Evolutionary conservation across 2,797 vertebrate genomes (phyloP).

Genomic region (Diceros bicornis): DNA sequence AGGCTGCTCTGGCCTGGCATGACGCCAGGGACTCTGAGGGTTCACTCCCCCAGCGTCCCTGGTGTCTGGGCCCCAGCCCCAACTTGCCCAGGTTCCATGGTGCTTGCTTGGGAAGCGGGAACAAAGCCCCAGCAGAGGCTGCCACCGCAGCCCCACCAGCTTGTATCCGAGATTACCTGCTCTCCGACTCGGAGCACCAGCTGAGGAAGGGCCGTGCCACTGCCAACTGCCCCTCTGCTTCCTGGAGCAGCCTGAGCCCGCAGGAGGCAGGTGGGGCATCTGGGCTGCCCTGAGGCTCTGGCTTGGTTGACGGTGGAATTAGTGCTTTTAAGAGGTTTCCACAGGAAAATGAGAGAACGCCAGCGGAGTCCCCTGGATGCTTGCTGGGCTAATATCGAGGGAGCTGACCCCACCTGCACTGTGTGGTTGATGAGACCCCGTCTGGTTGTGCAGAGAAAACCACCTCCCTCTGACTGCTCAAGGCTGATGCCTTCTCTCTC

Average conservation of each 20-base stretch:
- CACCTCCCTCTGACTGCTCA: background rate
- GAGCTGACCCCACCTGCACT: background rate
- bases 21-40: slow-evolving; percentile 82
- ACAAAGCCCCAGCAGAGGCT: background rate
- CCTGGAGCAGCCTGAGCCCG: background rate
- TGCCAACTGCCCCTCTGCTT: background rate
- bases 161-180: background rate
- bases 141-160: background rate
- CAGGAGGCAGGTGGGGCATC: background rate
- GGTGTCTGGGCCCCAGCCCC: slow-evolving; percentile 29
- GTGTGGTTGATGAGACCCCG: background rate
- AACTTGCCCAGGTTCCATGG: slow-evolving; percentile 57
- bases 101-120: slow-evolving; percentile 19
- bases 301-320: background rate
- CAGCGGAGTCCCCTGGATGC: background rate
- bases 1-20: slow-evolving; percentile 84
- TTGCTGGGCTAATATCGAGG: background rate
- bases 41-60: slow-evolving; percentile 66
- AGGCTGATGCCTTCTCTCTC: background rate
- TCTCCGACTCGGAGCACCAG: background rate
- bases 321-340: background rate
- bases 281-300: background rate
- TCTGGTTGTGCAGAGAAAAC: background rate
- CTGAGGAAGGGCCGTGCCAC: background rate
- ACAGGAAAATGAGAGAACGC: background rate